Conservation (phyloP, 2,797 vertebrate genomes). For the Thaleichthys pacificus region DNA sequence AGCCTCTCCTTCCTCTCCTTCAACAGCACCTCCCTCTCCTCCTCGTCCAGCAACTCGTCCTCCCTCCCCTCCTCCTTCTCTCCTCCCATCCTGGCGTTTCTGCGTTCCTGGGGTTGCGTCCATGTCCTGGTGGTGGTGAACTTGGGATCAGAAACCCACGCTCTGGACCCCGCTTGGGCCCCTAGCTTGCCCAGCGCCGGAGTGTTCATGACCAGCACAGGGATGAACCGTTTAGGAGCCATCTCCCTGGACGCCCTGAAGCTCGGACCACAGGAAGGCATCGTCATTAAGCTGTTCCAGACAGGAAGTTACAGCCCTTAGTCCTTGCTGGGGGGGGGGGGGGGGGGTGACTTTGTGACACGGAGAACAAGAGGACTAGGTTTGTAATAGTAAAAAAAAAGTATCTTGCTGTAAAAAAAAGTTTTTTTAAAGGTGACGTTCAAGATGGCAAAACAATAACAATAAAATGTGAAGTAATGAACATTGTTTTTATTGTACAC, state of each 20-base stretch:
- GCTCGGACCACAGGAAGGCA: conserved; percentile 69
- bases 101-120: conserved; percentile 76
- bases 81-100: conserved; percentile 63
- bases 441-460: too few relatives aligned
- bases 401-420: too few relatives aligned
- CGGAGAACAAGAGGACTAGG: too few relatives aligned
- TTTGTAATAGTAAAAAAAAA: background rate
- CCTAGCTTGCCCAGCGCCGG: conserved; percentile 62
- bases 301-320: conserved; percentile 54
- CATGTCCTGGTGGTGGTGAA: conserved; percentile 75
- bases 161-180: conserved; percentile 60
- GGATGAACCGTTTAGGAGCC: conserved; percentile 62
- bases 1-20: conserved; percentile 71
- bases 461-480: too few relatives aligned
- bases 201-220: conserved; percentile 70
- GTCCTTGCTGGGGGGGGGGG: background rate
- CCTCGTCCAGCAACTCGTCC: conserved; percentile 3
- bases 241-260: conserved; percentile 52
- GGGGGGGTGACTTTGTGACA: background rate
- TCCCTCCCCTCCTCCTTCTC: conserved; percentile 30
- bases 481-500: too few relatives aligned
- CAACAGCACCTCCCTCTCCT: conserved; percentile 46
- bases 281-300: conserved; percentile 75
- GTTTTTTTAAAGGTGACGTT: too few relatives aligned
- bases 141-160: conserved; percentile 43